Evolutionary conservation across 1,140 invertebrate genomes (phyloP), one percentile per base, ranked within the genome.

Genomic region (Papilio xuthus): DNA sequence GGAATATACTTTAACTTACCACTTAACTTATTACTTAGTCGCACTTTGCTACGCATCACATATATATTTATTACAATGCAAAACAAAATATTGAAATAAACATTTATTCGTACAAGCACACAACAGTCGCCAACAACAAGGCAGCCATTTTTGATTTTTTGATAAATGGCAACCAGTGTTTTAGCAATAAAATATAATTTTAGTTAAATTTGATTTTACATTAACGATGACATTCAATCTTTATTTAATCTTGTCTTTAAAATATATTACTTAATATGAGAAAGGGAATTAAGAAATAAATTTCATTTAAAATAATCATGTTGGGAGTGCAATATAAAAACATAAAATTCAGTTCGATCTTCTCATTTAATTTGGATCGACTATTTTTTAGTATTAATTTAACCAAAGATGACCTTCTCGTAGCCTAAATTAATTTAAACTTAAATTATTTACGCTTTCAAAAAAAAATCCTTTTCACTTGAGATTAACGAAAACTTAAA

Each of bases 111-210:
- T 92, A 93, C 90, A 93, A 92, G 89, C 89, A 85, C 87, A 86
- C 88, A 92, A 92, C 89, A 91, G 85, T 93, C 90, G 86, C 92
- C 90, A 92, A 90, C 92, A 93, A 93, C 92, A 93, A 91, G 90
- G 85, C 86, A 89, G 90, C 92, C 92, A 93, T 93, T 88, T 92
- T 92, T 89, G 82, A 80, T 86, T 88, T 92, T 92, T 92, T 89
- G 82, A 80, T 86, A 91, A 84, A 92, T 93, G 89, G 90, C 90
- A 88, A 81, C 82, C 81, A 47, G 37, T 18, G 75, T 77, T 76
- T 73, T 82, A 79, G 67, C 18, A 77, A 81, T 79, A 63, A 78
- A 81, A 79, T n/a, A n/a, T n/a, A n/a, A n/a, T n/a, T n/a, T n/a
- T n/a, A n/a, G n/a, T n/a, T n/a, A n/a, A 73, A 77, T 41, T 37